A percentile compares a stretch with the other conserved stretches of the same genome.
These are phyloP conservation scores for Brachionus rotundiformis DNA, from an alignment of 1,140 invertebrate genomes.

Conservation along the genomic window DNA sequence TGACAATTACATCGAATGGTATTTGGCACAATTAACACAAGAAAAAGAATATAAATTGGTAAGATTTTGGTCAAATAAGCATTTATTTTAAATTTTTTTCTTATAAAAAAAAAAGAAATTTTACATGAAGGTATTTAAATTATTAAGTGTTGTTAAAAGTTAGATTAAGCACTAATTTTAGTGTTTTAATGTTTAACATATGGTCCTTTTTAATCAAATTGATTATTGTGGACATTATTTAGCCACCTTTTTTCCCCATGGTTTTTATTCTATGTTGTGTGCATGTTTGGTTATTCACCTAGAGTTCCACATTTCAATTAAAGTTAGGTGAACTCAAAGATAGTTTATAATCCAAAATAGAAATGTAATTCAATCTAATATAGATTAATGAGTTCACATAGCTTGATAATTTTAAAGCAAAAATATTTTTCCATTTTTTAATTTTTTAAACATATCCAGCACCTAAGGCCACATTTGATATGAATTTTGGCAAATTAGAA, in stretches of 20 bases:
- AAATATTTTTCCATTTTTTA: no score
- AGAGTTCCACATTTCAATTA: not conserved
- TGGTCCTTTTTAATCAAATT: not conserved
- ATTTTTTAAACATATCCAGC: not conserved
- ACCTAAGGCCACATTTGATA: not conserved
- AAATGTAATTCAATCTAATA: no score
- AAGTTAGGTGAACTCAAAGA: not conserved
- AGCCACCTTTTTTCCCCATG: not conserved
- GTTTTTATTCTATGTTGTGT: not conserved
- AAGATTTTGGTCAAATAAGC: conserved; percentile 4
- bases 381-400: not conserved
- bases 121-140: conserved; percentile 34
- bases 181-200: conserved; percentile 10
- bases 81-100: not conserved
- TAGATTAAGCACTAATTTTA: not conserved
- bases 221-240: not conserved
- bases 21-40: conserved; percentile 39
- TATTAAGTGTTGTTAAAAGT: conserved; percentile 4
- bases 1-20: conserved; percentile 27
- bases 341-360: no score
- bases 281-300: not conserved
- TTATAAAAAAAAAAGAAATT: not conserved
- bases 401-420: no score
- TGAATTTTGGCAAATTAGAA: not conserved
- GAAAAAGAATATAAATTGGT: conserved; percentile 46